Evolutionary conservation across 2,113 vertebrate genomes (phyloP), one percentile per base, ranked within the genome.

Genomic region (Blennius ocellaris): DNA sequence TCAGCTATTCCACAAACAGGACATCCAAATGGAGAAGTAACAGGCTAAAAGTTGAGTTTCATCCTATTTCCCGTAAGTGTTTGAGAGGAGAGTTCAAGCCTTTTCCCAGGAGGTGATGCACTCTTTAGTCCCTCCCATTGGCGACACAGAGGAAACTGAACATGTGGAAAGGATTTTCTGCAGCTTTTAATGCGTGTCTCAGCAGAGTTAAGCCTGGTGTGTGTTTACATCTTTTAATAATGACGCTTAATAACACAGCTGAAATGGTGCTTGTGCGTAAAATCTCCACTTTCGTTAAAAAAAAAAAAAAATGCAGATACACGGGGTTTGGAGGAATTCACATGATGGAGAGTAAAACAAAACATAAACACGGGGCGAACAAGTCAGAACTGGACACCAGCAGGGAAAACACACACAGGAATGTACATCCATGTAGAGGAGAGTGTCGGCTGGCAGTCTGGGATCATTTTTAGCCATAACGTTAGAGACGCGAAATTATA

Each of bases 91-190:
- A 71, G 50, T 48, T 75, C 8, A 59, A 21, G 16, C 5, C 39
- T 75, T 3, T 76, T 59, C 58, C 62, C 47, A 0, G 55, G 16
- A 39, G 43, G 72, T 67, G 83, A 81, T 78, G 82, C n/a, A 39
- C 50, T 7, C 6, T 68, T 65, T 73, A 82, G 89, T 66, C 85
- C 87, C 90, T 78, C 90, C 90, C 87, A 69, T 57, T 9, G n/a
- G 38, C 12, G 17, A 51, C 45, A 63, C 44, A 5, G 12, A 48
- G 49, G 6, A 3, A 15, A 21, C 38, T 16, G 9, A 39, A 11
- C 30, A 50, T 11, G 43, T n/a, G 15, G n/a, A 45, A 30, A 39
- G 61, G 0, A 8, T 62, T 61, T 61, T 43, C 30, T 54, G 41
- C 6, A 16, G 41, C 7, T 17, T 9, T 17, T 30, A 30, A n/a